Percentiles rank a stretch among this genome's conserved stretches.
Conservation (phyloP, 2,888 invertebrate species). For the Parascotia fuliginaria region DNA sequence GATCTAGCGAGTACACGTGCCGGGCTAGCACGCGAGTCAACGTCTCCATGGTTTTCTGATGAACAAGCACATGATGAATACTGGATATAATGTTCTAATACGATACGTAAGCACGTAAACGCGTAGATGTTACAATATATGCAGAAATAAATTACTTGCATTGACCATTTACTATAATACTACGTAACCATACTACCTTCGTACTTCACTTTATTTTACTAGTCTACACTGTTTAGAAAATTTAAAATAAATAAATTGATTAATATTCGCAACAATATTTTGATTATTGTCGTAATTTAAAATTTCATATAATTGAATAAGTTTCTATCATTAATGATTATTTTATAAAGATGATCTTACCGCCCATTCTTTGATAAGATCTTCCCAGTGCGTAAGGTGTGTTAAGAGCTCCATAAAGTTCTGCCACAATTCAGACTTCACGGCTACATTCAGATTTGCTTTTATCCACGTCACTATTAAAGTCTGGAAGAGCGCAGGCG, state of each 20-base stretch:
- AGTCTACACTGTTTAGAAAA: too few relatives aligned
- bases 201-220: too few relatives aligned
- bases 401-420: constrained; percentile 95
- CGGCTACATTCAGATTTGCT: constrained; percentile 97
- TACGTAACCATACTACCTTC: too few relatives aligned
- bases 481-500: constrained; percentile 95
- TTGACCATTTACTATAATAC: too few relatives aligned
- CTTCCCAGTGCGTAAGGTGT: constrained; percentile 96
- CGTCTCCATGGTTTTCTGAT: constrained; percentile 97
- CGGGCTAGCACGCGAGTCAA: constrained; percentile 97
- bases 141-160: too few relatives aligned
- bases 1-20: constrained; percentile 97
- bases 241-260: too few relatives aligned
- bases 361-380: constrained; percentile 97
- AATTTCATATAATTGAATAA: too few relatives aligned
- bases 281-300: too few relatives aligned
- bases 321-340: too few relatives aligned
- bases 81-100: background rate
- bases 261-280: too few relatives aligned
- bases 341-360: too few relatives aligned
- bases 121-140: too few relatives aligned
- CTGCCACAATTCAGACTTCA: constrained; percentile 96
- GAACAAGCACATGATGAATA: background rate
- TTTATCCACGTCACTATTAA: constrained; percentile 99
- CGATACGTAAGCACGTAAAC: background rate